Evolutionary conservation across 2,113 vertebrate genomes (phyloP).

Genomic region (Peromyscus polionotus): DNA sequence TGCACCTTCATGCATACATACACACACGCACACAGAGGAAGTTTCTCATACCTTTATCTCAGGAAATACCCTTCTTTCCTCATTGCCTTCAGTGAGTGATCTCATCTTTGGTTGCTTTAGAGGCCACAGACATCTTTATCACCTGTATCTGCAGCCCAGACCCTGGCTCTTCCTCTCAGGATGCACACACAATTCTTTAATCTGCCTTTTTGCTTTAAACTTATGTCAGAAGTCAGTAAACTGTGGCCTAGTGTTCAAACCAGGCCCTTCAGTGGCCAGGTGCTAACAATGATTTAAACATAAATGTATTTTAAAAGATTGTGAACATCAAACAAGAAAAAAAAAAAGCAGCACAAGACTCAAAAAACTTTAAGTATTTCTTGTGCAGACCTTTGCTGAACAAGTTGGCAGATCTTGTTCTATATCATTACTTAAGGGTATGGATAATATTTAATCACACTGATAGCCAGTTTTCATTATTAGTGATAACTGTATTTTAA

Average conservation of each 20-base stretch:
- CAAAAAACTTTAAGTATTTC: not conserved
- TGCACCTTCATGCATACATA: not conserved
- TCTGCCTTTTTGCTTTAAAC: not conserved
- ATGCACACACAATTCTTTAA: not conserved
- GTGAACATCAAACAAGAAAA: not conserved
- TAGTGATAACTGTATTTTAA: not conserved
- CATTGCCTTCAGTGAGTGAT: not conserved
- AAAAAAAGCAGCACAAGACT: not conserved
- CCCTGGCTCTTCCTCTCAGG: not conserved
- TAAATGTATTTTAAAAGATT: not conserved
- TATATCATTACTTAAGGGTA: too few relatives aligned
- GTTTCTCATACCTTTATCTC: not conserved
- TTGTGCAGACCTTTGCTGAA: not conserved
- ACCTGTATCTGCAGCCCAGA: not conserved
- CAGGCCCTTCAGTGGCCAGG: not conserved
- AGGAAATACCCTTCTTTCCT: not conserved
- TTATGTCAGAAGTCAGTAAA: not conserved
- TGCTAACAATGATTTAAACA: not conserved
- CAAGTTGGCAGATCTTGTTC: not conserved
- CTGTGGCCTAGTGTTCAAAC: not conserved
- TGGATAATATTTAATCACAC: not conserved
- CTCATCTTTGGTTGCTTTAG: not conserved
- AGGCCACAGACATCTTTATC: not conserved
- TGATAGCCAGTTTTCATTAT: not conserved
- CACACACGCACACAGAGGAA: not conserved